Base-by-base conservation (phyloP, 2,888 invertebrate genomes). In the Helicoverpa assulta region DNA sequence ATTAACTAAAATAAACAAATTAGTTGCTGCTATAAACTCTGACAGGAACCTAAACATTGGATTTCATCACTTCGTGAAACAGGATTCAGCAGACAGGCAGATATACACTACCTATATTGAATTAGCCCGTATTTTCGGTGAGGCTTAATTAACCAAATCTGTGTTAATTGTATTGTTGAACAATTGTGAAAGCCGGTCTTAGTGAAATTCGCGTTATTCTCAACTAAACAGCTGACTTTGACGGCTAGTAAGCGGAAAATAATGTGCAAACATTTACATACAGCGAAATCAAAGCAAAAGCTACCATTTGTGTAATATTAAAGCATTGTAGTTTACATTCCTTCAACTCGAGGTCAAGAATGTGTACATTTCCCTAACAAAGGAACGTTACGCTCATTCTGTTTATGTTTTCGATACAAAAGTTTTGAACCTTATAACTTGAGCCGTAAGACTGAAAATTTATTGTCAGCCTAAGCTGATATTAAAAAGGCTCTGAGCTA, bases 281-380 rank as follows among this genome's bases (percentile, higher is more conserved):
- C 55, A 51, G 75, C 56, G 59, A 76, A 80, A 77, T 76, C 81
- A 67, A 80, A 77, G 81, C 47, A 64, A 77, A 61, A 60, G 47
- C 72, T 60, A 50, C 60, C 77, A 80, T 77, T 80, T 77, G 63
- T 80, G 51, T 76, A 70, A 55, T 77, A 77, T 77, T 76, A 77
- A 77, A 80, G 72, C 78, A 52, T 63, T 80, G 66, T 80, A 77
- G 78, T 77, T 67, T 63, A 76, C 77, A 77, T 77, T 76, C 72
- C 66, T 43, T 54, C 21, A 77, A 54, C 59, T 53, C 53, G 77
- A 80, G 77, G 77, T 77, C 77, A 77, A 77, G 81, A 80, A 77
- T 77, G 81, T 77, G 77, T 80, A 77, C 73, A 71, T 77, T 80
- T 77, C 77, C 65, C 57, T 77, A 77, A 77, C 77, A 77, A 77